Conservation (phyloP, 1,140 invertebrate species). For the Drosophila novamexicana region DNA sequence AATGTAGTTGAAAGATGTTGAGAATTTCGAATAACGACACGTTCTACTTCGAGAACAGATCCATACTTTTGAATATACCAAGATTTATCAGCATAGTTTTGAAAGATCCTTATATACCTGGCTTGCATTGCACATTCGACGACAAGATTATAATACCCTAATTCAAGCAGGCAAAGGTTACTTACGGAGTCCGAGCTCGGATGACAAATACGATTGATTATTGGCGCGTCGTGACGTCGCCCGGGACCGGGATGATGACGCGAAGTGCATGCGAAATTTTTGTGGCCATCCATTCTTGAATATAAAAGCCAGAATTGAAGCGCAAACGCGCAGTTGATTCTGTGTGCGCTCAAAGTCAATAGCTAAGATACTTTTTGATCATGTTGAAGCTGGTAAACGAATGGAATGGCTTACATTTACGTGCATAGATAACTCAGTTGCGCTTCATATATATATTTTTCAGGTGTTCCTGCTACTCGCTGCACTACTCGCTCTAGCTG, state of each 20-base stretch:
- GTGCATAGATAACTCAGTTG: not conserved
- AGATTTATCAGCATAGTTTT: too few relatives aligned
- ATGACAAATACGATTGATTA: too few relatives aligned
- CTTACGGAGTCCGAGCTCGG: too few relatives aligned
- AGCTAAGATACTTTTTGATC: constrained; percentile 33
- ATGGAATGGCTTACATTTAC: not conserved
- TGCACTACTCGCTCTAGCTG: constrained; percentile 58
- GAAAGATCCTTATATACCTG: too few relatives aligned
- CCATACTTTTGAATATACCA: too few relatives aligned
- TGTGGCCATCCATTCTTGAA: constrained; percentile 10
- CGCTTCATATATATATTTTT: not conserved
- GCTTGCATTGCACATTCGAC: too few relatives aligned
- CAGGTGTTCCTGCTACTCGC: constrained; percentile 69
- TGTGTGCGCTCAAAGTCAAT: constrained; percentile 43
- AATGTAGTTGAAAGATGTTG: too few relatives aligned
- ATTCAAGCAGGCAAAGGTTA: too few relatives aligned
- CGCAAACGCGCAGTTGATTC: constrained; percentile 57
- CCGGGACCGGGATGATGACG: not conserved
- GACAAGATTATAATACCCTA: too few relatives aligned
- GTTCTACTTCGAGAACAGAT: too few relatives aligned
- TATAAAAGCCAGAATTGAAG: constrained; percentile 52
- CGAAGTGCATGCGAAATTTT: constrained; percentile 24
- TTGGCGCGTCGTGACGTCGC: constrained; percentile 4
- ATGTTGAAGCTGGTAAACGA: constrained; percentile 76
- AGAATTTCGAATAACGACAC: too few relatives aligned